Conservation (phyloP, 2,888 invertebrate species). For the Melangyna quadrimaculata region DNA sequence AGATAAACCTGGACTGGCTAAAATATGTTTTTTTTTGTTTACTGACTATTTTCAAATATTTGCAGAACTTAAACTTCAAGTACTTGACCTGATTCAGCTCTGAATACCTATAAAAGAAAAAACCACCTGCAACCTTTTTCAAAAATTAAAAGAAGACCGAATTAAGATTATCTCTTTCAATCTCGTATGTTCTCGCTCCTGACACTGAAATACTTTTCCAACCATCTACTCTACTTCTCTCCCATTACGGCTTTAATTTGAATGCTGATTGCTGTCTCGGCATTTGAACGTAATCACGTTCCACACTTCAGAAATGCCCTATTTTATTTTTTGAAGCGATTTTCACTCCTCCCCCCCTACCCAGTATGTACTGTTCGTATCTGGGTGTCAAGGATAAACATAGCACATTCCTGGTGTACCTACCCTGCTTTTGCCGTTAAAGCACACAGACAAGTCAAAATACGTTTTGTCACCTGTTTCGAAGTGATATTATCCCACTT, state of each 20-base stretch:
- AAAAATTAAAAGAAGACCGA: slow-evolving; percentile 10
- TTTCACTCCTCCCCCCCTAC: slow-evolving; percentile 8
- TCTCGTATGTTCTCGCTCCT: slow-evolving; percentile 18
- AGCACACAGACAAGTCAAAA: slow-evolving; percentile 20
- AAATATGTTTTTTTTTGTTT: neutral
- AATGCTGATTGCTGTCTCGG: slow-evolving; percentile 69
- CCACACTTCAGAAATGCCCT: slow-evolving; percentile 27
- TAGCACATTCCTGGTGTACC: slow-evolving; percentile 1
- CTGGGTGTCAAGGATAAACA: slow-evolving; percentile 40
- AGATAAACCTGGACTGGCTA: neutral
- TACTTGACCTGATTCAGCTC: neutral
- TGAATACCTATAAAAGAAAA: neutral
- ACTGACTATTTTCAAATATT: neutral
- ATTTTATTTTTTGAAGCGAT: slow-evolving; percentile 30
- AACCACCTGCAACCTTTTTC: neutral
- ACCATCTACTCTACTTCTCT: neutral
- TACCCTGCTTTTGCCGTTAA: neutral
- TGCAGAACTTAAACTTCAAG: neutral
- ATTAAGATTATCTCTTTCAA: slow-evolving; percentile 18
- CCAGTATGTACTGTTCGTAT: neutral
- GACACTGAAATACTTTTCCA: slow-evolving; percentile 16
- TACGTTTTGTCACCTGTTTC: slow-evolving; percentile 60
- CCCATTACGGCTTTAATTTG: slow-evolving; percentile 65
- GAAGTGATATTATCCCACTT: slow-evolving; percentile 45
- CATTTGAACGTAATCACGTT: slow-evolving; percentile 63